Evolutionary conservation across 1,140 invertebrate genomes (phyloP).

Genomic region (Samia ricini): DNA sequence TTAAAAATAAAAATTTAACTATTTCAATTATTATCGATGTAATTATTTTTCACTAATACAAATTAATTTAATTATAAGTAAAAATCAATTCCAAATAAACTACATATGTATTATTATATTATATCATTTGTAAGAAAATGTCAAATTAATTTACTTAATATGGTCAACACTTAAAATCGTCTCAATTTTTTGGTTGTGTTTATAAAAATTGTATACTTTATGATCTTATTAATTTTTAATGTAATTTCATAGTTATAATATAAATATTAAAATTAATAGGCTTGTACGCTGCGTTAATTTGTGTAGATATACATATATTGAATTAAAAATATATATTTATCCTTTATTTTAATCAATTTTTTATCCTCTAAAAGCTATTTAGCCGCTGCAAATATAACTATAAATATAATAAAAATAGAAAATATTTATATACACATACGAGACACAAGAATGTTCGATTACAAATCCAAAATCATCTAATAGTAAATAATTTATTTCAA

Average conservation of each 20-base stretch:
- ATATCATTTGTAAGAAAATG: conserved; percentile 40
- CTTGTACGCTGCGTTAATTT: background rate
- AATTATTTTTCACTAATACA: conserved; percentile 4
- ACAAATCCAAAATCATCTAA: too few relatives aligned
- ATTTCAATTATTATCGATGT: background rate
- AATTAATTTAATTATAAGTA: conserved; percentile 14
- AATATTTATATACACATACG: too few relatives aligned
- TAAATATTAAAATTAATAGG: background rate
- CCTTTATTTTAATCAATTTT: background rate
- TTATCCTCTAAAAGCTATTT: background rate
- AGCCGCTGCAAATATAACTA: background rate
- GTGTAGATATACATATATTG: background rate
- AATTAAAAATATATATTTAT: background rate
- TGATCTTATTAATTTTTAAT: conserved; percentile 6
- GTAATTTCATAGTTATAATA: background rate
- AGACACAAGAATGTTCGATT: too few relatives aligned
- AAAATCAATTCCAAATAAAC: conserved; percentile 30
- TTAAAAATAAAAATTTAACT: background rate
- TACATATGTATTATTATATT: too few relatives aligned
- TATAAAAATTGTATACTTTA: conserved; percentile 24
- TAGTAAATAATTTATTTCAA: too few relatives aligned
- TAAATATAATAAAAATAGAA: too few relatives aligned
- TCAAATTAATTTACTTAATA: conserved; percentile 45
- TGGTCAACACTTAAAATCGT: conserved; percentile 25
- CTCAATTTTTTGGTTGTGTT: conserved; percentile 45